These are phyloP conservation scores for Ephestia elutella DNA, from an alignment of 1,140 invertebrate genomes.

Conservation along the genomic window DNA sequence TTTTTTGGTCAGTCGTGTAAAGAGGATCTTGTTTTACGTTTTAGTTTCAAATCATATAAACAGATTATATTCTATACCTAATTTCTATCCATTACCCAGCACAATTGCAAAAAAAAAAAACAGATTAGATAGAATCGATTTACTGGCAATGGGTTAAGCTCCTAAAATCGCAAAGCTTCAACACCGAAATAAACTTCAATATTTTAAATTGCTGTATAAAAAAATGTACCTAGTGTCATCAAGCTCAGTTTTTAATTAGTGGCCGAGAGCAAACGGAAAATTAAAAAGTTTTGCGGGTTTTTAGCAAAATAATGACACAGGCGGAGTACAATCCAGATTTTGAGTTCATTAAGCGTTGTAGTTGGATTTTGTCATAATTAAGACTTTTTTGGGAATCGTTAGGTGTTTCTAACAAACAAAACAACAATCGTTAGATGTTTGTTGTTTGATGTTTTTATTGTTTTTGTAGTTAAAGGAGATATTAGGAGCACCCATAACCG, in stretches of 20 bases:
- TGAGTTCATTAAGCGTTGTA: not conserved
- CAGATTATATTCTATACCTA: too few relatives aligned
- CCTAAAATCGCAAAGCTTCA: not conserved
- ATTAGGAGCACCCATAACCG: too few relatives aligned
- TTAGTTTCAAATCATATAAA: too few relatives aligned
- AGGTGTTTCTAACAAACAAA: not conserved
- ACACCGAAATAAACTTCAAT: conserved; percentile 1
- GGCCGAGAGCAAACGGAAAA: conserved; percentile 4
- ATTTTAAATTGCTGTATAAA: not conserved
- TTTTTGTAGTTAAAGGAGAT: too few relatives aligned
- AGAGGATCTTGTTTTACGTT: too few relatives aligned
- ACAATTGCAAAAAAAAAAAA: too few relatives aligned
- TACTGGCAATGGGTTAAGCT: not conserved
- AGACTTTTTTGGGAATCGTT: not conserved
- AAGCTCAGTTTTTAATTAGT: conserved; percentile 3
- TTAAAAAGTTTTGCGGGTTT: conserved; percentile 3
- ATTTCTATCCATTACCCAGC: too few relatives aligned
- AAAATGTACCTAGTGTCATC: conserved; percentile 3
- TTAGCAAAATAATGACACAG: conserved; percentile 3
- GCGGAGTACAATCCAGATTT: not conserved
- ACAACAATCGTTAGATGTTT: not conserved
- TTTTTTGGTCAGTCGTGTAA: too few relatives aligned
- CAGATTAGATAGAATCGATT: not conserved
- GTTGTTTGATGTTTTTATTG: too few relatives aligned
- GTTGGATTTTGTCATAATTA: not conserved